Evolutionary conservation across 2,797 vertebrate genomes (phyloP), one percentile per base, ranked within the genome.

Genomic region (Percopsis omiscomaycus): DNA sequence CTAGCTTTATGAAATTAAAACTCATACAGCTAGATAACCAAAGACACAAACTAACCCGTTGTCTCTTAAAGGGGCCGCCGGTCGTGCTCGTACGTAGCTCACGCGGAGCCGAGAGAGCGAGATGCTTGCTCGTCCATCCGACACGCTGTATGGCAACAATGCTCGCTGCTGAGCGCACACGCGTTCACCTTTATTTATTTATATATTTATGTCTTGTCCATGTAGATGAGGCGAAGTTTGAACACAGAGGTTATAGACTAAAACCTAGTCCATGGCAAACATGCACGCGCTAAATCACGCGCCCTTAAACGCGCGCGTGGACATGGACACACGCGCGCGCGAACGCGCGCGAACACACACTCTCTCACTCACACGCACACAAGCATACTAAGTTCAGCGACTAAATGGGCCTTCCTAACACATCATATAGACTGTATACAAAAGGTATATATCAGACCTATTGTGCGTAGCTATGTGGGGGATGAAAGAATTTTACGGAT

Each of bases 1-100:
- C 95, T 96, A 97, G 95, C 95, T 97, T 97, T 97, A 97, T 97
- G 95, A 97, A 92, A 95, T 95, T 93, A 94, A 94, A 91, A 90
- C 89, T 91, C 89, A 91, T 90, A 91, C 89, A 91, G 89, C 89
- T 91, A 91, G 88, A 89, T 89, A 91, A 91, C 89, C 89, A 91
- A 91, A 91, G 89, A 91, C 67, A 89, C 85, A 91, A 91, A 88
- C 89, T 93, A 86, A 89, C 86, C 93, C 92, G 86, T 86, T 74
- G 80, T 89, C 83, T 91, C 91, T 92, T 92, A 92, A 93, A 92
- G 90, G 89, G 87, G 82, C 88, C 87, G 86, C 83, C 28, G 6
- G 16, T 50, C 5, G n/a, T 56, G 44, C 49, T 42, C 8, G 64
- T 57, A 22, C 52, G 37, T 42, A 42, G 52, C 59, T 57, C 59